A percentile compares a stretch with the other conserved stretches of the same genome.
Evolutionary conservation across 2,113 vertebrate species (phyloP).

Genomic region (Hippocampus abdominalis): DNA sequence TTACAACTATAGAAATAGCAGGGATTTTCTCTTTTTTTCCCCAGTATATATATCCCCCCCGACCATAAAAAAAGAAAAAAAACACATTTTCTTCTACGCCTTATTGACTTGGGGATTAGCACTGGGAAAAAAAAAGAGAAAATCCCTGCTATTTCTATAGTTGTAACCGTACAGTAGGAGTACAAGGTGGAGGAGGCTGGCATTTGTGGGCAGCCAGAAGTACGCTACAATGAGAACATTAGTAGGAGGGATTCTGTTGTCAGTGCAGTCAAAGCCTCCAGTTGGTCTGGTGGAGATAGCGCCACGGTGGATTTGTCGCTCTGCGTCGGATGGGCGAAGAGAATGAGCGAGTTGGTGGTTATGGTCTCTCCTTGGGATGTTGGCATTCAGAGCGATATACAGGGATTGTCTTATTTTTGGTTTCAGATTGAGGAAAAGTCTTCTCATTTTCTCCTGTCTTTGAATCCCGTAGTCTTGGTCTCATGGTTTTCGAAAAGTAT

Average conservation of each 20-base stretch:
- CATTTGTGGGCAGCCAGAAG: conserved; percentile 33
- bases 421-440: not conserved
- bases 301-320: not conserved
- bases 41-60: conserved; percentile 18
- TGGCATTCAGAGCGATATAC: not conserved
- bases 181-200: conserved; percentile 19
- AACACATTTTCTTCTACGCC: conserved; percentile 10
- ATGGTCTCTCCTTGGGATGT: not conserved
- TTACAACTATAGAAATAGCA: conserved; percentile 10
- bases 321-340: not conserved
- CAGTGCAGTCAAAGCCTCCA: conserved; percentile 15
- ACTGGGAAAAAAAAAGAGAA: conserved; percentile 12
- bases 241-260: conserved; percentile 41
- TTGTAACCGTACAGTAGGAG: conserved; percentile 15
- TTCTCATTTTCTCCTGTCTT: not conserved
- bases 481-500: too few species aligned
- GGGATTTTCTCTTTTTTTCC: not conserved
- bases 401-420: not conserved
- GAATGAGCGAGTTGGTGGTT: not conserved
- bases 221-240: conserved; percentile 34
- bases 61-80: conserved; percentile 17
- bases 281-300: conserved; percentile 30
- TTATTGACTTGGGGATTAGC: conserved; percentile 18
- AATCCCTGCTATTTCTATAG: conserved; percentile 8
- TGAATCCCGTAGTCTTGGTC: too few species aligned